Evolutionary conservation across 2,888 invertebrate genomes (phyloP).

Genomic region (Lasioglossum vierecki): DNA sequence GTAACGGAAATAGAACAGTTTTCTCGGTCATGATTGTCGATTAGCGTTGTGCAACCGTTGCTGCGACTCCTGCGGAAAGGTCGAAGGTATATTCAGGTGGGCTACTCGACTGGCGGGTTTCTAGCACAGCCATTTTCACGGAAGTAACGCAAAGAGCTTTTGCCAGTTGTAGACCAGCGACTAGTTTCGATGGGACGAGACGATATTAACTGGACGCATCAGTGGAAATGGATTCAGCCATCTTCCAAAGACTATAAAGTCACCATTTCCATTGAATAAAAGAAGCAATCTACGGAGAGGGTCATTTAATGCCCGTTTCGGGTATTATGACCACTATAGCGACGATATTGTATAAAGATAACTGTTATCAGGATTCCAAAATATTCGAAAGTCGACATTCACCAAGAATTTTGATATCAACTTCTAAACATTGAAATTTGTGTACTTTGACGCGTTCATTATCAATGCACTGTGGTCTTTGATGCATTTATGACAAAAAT

Average conservation of each 20-base stretch:
- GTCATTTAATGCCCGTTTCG: not conserved
- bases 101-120: constrained; percentile 42
- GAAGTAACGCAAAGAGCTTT: constrained; percentile 25
- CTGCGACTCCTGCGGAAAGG: constrained; percentile 49
- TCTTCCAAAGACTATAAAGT: constrained; percentile 8
- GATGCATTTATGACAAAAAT: not conserved
- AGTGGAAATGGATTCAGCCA: constrained; percentile 21
- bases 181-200: not conserved
- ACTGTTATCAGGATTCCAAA: not conserved
- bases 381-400: not conserved
- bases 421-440: not conserved
- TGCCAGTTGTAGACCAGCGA: constrained; percentile 3
- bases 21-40: constrained; percentile 44
- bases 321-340: not conserved
- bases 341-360: not conserved
- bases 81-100: constrained; percentile 54
- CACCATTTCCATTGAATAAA: not conserved
- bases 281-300: constrained; percentile 11
- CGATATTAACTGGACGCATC: constrained; percentile 20
- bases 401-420: not conserved
- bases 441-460: not conserved
- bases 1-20: constrained; percentile 41
- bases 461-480: too few species aligned
- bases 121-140: constrained; percentile 36
- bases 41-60: constrained; percentile 50